A percentile compares a stretch with the other conserved stretches of the same genome.
These are phyloP conservation scores for Scarus forsteni DNA, from an alignment of 2,797 vertebrate genomes.

Conservation along the genomic window DNA sequence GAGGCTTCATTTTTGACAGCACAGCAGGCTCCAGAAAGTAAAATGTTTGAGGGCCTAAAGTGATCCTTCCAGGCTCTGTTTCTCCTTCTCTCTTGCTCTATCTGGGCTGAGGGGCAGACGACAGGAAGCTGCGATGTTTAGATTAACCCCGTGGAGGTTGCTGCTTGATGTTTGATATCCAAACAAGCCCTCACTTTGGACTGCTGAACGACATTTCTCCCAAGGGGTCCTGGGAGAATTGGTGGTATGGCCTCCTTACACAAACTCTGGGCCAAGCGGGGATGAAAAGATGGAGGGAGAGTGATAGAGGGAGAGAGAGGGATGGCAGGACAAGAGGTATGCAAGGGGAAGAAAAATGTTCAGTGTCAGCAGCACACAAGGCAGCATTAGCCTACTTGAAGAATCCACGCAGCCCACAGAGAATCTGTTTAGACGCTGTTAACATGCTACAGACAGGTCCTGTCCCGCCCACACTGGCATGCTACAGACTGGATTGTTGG, in stretches of 20 bases:
- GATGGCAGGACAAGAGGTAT: constrained; percentile 49
- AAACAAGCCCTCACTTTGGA: constrained; percentile 75
- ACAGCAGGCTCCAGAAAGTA: constrained; percentile 11
- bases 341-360: constrained; percentile 59
- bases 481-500: constrained; percentile 45
- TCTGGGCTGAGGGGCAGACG: constrained; percentile 48
- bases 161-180: constrained; percentile 80
- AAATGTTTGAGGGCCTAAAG: constrained; percentile 13
- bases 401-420: constrained; percentile 62
- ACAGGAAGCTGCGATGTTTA: constrained; percentile 80
- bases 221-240: constrained; percentile 66
- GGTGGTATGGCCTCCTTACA: constrained; percentile 65
- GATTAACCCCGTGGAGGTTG: constrained; percentile 74
- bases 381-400: constrained; percentile 56
- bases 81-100: neutral
- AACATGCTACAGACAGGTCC: constrained; percentile 65
- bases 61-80: constrained; percentile 10
- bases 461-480: constrained; percentile 62
- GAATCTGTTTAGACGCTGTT: constrained; percentile 48
- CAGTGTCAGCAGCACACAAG: constrained; percentile 67
- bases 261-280: constrained; percentile 62
- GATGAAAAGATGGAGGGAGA: constrained; percentile 41
- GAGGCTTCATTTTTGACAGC: constrained; percentile 18
- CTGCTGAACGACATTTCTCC: constrained; percentile 66
- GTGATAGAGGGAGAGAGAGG: constrained; percentile 3